Percentiles rank a stretch among this genome's conserved stretches.
These are phyloP conservation scores for Gymnobelideus leadbeateri DNA, from an alignment of 2,113 vertebrate genomes.

Conservation along the genomic window DNA sequence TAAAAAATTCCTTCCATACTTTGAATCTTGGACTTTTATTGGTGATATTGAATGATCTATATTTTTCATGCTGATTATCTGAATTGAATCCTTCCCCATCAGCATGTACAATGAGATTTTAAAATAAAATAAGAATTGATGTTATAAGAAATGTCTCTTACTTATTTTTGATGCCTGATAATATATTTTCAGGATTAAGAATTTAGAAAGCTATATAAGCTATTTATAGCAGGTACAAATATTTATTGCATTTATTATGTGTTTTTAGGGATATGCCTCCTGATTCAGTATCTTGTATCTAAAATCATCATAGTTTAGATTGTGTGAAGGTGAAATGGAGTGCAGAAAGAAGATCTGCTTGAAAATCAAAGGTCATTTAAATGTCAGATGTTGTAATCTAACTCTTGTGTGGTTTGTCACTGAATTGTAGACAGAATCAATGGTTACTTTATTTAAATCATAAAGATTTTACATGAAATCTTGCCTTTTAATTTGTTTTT, in stretches of 20 bases:
- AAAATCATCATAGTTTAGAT: background rate
- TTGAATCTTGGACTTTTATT: background rate
- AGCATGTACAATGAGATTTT: background rate
- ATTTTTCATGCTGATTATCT: background rate
- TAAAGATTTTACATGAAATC: background rate
- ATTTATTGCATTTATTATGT: background rate
- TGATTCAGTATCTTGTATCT: background rate
- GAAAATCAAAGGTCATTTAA: background rate
- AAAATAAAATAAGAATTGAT: background rate
- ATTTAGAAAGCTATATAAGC: background rate
- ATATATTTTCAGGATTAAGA: background rate
- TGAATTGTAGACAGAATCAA: background rate
- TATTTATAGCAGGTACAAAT: background rate
- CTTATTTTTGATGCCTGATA: background rate
- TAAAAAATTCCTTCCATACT: background rate
- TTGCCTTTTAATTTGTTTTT: background rate
- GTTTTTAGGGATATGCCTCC: background rate
- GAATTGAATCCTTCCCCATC: background rate
- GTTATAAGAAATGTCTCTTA: background rate
- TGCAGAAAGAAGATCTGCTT: background rate
- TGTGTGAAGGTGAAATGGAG: background rate
- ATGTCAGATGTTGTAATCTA: background rate
- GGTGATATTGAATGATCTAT: background rate
- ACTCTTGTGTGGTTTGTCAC: background rate
- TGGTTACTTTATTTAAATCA: background rate